These are phyloP conservation scores for Malurus cyaneus DNA, from an alignment of 2,113 vertebrate species.

Conservation along the genomic window DNA sequence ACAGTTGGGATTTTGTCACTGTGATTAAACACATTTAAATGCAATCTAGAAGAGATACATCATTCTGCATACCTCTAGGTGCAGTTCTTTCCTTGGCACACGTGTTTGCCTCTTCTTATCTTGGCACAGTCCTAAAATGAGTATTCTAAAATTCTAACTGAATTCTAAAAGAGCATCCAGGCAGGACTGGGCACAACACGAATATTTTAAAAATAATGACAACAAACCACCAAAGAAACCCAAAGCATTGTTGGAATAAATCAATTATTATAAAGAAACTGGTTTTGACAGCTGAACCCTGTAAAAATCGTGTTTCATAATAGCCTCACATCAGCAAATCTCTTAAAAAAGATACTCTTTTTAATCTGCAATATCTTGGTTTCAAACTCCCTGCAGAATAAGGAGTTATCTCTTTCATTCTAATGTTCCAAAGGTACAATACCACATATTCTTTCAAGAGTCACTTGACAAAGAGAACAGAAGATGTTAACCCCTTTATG, in stretches of 20 bases:
- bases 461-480: constrained; percentile 12
- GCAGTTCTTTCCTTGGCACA: neutral
- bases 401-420: neutral
- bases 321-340: constrained; percentile 14
- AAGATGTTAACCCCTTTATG: neutral
- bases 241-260: neutral
- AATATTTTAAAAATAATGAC: neutral
- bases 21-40: constrained; percentile 55
- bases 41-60: neutral
- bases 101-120: neutral
- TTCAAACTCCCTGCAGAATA: constrained; percentile 16
- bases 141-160: neutral
- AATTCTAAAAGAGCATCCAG: neutral
- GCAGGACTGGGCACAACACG: neutral
- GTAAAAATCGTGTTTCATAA: neutral
- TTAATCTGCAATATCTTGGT: neutral
- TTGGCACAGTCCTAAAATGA: neutral
- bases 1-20: constrained; percentile 41
- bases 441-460: constrained; percentile 1
- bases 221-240: neutral
- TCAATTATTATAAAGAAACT: neutral
- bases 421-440: neutral
- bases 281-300: neutral
- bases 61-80: neutral
- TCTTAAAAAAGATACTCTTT: constrained; percentile 27